phyloP scores from a whole-genome alignment of 64 coral and sea anemone species.

The Pachyseris speciosa region DNA sequence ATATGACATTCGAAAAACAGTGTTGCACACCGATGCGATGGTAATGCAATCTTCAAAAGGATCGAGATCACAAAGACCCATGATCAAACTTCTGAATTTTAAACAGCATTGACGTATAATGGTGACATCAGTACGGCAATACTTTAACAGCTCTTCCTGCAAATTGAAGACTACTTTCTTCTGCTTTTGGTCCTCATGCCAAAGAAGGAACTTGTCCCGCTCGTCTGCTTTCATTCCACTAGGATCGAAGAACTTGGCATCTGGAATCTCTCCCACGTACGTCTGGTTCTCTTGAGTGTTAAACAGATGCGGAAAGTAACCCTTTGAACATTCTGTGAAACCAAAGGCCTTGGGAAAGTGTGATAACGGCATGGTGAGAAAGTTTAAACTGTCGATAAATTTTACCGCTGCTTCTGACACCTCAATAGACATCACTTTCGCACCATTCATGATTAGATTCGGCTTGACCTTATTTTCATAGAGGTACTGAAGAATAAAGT shows the following conservation, averaged over 20 bases:
- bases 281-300: neutral
- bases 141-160: neutral
- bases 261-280: neutral
- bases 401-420: neutral
- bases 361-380: conserved; percentile 28
- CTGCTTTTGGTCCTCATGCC: neutral
- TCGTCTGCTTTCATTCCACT: neutral
- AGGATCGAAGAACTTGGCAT: neutral
- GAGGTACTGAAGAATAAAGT: conserved; percentile 11
- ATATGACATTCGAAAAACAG: conserved; percentile 17
- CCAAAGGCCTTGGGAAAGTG: conserved; percentile 27
- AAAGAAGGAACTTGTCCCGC: neutral
- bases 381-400: conserved; percentile 42
- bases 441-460: conserved; percentile 27
- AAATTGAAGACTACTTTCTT: neutral
- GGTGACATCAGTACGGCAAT: conserved; percentile 50
- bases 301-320: conserved; percentile 48
- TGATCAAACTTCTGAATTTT: conserved; percentile 22
- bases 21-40: conserved; percentile 44
- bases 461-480: neutral
- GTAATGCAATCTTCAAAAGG: conserved; percentile 26
- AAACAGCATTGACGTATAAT: conserved; percentile 21
- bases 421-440: neutral
- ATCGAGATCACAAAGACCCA: neutral
- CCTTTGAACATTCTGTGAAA: neutral